Evolutionary conservation across 2,888 invertebrate genomes (phyloP).

Genomic region (Eupelmus urozonus): DNA sequence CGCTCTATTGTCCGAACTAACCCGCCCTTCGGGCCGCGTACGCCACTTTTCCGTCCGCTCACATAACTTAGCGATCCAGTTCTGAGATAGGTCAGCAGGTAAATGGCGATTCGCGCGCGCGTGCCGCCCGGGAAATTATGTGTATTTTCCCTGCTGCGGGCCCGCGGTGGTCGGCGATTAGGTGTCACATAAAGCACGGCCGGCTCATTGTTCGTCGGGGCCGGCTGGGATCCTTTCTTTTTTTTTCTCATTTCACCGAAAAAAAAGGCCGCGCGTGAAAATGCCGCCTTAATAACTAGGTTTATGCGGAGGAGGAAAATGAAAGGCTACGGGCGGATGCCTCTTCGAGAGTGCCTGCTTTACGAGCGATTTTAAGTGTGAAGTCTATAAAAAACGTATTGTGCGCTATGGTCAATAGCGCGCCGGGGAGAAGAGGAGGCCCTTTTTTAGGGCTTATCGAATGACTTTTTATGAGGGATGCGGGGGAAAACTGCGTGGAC

Average conservation of each 20-base stretch:
- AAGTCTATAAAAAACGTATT: slow-evolving; percentile 48
- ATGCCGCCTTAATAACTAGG: slow-evolving; percentile 38
- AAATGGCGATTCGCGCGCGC: slow-evolving; percentile 38
- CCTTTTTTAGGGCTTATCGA: slow-evolving; percentile 15
- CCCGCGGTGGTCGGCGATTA: slow-evolving; percentile 63
- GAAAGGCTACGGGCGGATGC: background rate
- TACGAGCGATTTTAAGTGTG: slow-evolving; percentile 28
- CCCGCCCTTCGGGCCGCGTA: slow-evolving; percentile 55
- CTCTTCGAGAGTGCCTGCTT: background rate
- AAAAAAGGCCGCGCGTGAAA: slow-evolving; percentile 62
- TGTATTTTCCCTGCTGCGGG: slow-evolving; percentile 46
- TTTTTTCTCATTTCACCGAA: slow-evolving; percentile 64
- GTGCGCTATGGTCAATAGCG: background rate
- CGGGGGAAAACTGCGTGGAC: background rate
- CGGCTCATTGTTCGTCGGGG: slow-evolving; percentile 67
- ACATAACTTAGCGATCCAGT: slow-evolving; percentile 68
- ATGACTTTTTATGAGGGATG: background rate
- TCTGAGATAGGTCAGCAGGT: slow-evolving; percentile 55
- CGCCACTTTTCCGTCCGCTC: slow-evolving; percentile 64
- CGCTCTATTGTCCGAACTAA: slow-evolving; percentile 64
- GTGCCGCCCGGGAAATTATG: slow-evolving; percentile 14
- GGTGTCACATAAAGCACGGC: slow-evolving; percentile 73
- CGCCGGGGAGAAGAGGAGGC: background rate
- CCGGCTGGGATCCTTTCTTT: slow-evolving; percentile 62
- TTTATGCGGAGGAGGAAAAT: slow-evolving; percentile 40